phyloP scores from a whole-genome alignment of 2,113 vertebrate genomes.

The Verasper variegatus region DNA sequence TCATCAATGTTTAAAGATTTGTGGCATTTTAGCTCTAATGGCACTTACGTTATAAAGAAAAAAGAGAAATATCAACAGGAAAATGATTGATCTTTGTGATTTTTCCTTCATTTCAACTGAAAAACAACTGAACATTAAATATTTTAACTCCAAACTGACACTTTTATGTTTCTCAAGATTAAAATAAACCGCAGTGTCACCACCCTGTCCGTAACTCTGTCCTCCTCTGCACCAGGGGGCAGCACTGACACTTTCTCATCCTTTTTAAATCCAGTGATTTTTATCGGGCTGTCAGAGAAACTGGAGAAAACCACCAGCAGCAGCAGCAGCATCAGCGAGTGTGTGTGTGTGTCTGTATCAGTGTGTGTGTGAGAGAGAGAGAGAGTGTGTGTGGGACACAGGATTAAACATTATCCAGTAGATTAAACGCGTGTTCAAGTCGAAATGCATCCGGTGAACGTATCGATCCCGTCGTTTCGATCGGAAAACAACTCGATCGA shows the following conservation, averaged over 20 bases:
- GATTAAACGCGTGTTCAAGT: neutral
- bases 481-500: slow-evolving; percentile 91
- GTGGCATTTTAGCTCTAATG: too few species aligned
- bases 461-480: slow-evolving; percentile 94
- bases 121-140: too few species aligned
- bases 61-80: too few species aligned
- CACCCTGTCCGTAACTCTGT: neutral
- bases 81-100: too few species aligned
- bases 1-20: too few species aligned
- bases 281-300: slow-evolving; percentile 40
- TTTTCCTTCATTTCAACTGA: too few species aligned
- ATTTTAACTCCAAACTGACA: too few species aligned
- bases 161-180: neutral
- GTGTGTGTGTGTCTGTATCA: too few species aligned
- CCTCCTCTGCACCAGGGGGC: slow-evolving; percentile 62
- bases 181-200: too few species aligned
- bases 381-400: neutral
- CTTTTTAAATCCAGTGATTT: slow-evolving; percentile 49
- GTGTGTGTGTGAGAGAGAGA: too few species aligned
- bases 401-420: neutral
- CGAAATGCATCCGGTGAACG: slow-evolving; percentile 82
- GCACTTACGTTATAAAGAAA: too few species aligned
- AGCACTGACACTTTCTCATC: neutral
- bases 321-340: slow-evolving; percentile 23
- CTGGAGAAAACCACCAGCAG: slow-evolving; percentile 35